Evolutionary conservation across 2,888 invertebrate species (phyloP).

Genomic region (Troides aeacus): DNA sequence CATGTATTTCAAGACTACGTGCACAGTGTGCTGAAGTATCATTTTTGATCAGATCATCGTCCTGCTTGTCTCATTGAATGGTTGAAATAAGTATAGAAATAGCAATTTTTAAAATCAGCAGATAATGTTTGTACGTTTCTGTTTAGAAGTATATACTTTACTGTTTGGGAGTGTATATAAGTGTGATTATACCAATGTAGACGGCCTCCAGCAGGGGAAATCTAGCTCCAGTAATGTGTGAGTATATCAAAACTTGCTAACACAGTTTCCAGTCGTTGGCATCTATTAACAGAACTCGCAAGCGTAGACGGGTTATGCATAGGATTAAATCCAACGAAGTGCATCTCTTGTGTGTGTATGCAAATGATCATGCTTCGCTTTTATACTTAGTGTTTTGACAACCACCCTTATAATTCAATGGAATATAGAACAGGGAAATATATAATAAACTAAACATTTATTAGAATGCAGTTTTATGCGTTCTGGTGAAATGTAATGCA

Average conservation of each 20-base stretch:
- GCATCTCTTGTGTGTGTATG: constrained; percentile 67
- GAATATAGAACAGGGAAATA: constrained; percentile 23
- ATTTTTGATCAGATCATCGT: too few species aligned
- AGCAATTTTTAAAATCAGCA: too few species aligned
- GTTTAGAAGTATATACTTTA: too few species aligned
- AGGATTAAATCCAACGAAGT: constrained; percentile 54
- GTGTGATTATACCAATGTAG: background rate
- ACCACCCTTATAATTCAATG: constrained; percentile 40
- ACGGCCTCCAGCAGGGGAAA: background rate
- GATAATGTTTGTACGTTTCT: too few species aligned
- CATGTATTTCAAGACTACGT: too few species aligned
- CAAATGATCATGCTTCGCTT: constrained; percentile 54
- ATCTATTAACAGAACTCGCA: constrained; percentile 49
- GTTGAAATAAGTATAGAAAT: too few species aligned
- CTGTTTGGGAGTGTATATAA: background rate
- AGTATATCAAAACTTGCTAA: constrained; percentile 2
- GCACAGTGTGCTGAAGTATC: too few species aligned
- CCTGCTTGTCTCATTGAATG: too few species aligned
- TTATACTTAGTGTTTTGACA: constrained; percentile 51
- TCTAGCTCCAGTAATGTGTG: background rate
- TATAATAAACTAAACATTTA: constrained; percentile 7
- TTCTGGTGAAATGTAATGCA: too few species aligned
- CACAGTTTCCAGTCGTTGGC: constrained; percentile 2
- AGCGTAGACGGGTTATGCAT: constrained; percentile 54
- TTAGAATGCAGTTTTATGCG: background rate